A percentile compares a stretch with the other conserved stretches of the same genome.
Conservation (phyloP, 2,113 vertebrate genomes). For the Antechinus stuartii region DNA sequence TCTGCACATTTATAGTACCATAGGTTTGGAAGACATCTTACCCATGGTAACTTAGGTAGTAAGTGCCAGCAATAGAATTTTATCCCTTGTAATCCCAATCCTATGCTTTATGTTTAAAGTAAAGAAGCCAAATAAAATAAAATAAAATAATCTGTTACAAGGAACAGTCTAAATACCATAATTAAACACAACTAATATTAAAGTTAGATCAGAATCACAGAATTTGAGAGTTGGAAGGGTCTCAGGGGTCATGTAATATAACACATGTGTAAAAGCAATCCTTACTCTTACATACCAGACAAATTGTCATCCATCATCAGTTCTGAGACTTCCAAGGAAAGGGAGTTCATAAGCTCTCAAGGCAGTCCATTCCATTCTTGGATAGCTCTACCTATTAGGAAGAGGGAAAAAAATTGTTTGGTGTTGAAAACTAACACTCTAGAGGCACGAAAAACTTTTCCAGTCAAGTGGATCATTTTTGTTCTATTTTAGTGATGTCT, state of each 20-base stretch:
- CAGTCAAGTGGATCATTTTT: slow-evolving; percentile 7
- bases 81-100: not conserved
- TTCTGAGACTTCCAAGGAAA: not conserved
- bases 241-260: not conserved
- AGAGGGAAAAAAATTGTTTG: not conserved
- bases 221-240: not conserved
- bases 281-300: not conserved
- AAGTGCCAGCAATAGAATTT: not conserved
- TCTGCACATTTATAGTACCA: not conserved
- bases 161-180: not conserved
- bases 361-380: not conserved
- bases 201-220: not conserved
- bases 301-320: not conserved
- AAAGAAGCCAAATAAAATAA: not conserved
- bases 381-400: not conserved
- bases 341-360: not conserved
- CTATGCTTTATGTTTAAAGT: not conserved
- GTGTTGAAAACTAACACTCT: not conserved
- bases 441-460: slow-evolving; percentile 4
- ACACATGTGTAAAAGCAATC: not conserved
- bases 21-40: not conserved
- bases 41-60: not conserved
- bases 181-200: not conserved
- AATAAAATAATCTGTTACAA: not conserved
- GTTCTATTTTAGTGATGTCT: not conserved